phyloP scores from a whole-genome alignment of 23 tunicate genomes.

The Botrylloides violaceus region DNA sequence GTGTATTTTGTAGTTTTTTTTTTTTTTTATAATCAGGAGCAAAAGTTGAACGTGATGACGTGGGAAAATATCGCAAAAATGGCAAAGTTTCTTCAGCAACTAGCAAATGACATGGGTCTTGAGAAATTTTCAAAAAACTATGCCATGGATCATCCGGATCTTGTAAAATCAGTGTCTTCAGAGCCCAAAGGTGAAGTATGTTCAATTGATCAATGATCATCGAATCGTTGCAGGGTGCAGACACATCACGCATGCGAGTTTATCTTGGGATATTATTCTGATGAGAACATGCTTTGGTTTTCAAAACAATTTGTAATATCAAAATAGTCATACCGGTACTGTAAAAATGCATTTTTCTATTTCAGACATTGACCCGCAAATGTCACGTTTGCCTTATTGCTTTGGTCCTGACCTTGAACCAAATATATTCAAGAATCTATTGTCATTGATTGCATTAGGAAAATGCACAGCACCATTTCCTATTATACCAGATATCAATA shows the following conservation, averaged over 20 bases:
- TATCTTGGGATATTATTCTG: no score
- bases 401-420: slow-evolving; percentile 33
- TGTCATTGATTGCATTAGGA: slow-evolving; percentile 15
- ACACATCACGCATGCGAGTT: no score
- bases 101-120: slow-evolving; percentile 50
- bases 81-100: slow-evolving; percentile 51
- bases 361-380: slow-evolving; percentile 32
- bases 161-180: slow-evolving; percentile 1
- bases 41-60: slow-evolving; percentile 53
- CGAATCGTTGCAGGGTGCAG: no score
- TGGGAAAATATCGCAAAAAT: slow-evolving; percentile 41
- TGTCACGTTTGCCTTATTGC: slow-evolving; percentile 17
- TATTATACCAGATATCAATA: slow-evolving; percentile 53
- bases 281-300: no score
- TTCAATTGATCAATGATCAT: no score
- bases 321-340: no score
- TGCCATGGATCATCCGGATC: slow-evolving; percentile 38
- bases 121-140: slow-evolving; percentile 27
- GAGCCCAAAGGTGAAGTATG: no score
- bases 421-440: slow-evolving; percentile 38
- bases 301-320: no score
- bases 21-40: slow-evolving; percentile 39
- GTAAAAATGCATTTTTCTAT: no score
- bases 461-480: slow-evolving; percentile 36
- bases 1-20: not conserved